These are phyloP conservation scores for Gasterosteus nipponicus DNA, from an alignment of 2,113 vertebrate species.

Conservation along the genomic window DNA sequence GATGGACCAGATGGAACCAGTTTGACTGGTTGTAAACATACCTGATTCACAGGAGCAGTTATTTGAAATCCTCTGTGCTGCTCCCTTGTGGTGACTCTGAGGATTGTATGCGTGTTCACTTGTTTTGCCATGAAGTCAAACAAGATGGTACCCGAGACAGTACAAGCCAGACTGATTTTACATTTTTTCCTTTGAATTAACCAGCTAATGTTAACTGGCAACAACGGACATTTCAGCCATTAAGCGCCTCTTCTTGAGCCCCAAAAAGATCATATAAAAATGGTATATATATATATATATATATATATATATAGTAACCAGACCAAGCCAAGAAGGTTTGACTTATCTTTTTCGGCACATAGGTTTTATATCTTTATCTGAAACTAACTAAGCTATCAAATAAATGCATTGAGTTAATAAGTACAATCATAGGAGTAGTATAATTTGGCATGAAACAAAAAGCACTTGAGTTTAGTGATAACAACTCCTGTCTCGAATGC, in stretches of 20 bases:
- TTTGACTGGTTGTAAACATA: neutral
- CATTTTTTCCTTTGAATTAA: too few species aligned
- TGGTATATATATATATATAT: too few species aligned
- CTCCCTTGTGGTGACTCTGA: conserved; percentile 19
- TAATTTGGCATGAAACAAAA: neutral
- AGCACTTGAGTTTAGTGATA: neutral
- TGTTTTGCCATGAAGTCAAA: neutral
- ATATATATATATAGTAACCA: neutral
- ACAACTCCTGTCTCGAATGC: neutral
- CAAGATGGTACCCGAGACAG: neutral
- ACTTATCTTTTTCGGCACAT: neutral
- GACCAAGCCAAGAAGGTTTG: neutral
- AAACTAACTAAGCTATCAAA: neutral
- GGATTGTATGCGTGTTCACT: neutral
- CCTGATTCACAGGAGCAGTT: neutral
- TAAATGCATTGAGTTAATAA: neutral
- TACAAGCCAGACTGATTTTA: neutral
- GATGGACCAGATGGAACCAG: neutral
- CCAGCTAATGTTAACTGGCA: too few species aligned
- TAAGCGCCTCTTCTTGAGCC: too few species aligned
- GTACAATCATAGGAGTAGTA: neutral
- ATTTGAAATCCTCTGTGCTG: conserved; percentile 5
- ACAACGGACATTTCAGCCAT: too few species aligned
- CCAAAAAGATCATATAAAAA: too few species aligned
- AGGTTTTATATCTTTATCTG: neutral